Evolutionary conservation across 2,113 vertebrate species (phyloP).

Genomic region (Lycaon pictus): DNA sequence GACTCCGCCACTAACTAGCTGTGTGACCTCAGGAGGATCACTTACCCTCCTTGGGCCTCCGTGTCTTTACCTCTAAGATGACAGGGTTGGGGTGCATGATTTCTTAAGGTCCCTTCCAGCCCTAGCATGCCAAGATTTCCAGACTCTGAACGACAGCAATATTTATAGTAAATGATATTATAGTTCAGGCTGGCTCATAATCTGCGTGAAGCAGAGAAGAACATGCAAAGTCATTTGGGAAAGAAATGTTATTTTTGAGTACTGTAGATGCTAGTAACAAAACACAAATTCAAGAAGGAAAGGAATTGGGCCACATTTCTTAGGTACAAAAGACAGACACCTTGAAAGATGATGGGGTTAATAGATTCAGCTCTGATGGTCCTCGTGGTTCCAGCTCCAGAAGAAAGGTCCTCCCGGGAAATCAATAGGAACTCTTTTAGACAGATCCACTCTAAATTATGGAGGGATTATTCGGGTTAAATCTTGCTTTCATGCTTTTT

Average conservation of each 20-base stretch:
- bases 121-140: neutral
- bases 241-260: slow-evolving; percentile 59
- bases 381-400: neutral
- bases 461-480: slow-evolving; percentile 68
- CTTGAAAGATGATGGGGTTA: slow-evolving; percentile 45
- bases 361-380: slow-evolving; percentile 11
- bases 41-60: neutral
- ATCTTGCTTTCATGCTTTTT: slow-evolving; percentile 60
- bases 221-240: slow-evolving; percentile 11
- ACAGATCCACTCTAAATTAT: slow-evolving; percentile 63
- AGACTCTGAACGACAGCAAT: neutral
- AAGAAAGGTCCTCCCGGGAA: slow-evolving; percentile 67
- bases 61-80: neutral
- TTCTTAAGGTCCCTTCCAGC: neutral
- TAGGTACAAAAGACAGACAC: neutral
- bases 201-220: slow-evolving; percentile 51
- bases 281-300: neutral
- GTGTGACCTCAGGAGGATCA: neutral
- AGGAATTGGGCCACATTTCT: neutral
- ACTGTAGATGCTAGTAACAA: slow-evolving; percentile 32
- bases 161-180: neutral
- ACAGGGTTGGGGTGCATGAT: neutral
- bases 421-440: slow-evolving; percentile 66
- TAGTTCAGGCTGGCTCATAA: neutral
- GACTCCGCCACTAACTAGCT: neutral